Conservation (phyloP, 2,888 invertebrate genomes). For the Pachliopta kotzebuea region DNA sequence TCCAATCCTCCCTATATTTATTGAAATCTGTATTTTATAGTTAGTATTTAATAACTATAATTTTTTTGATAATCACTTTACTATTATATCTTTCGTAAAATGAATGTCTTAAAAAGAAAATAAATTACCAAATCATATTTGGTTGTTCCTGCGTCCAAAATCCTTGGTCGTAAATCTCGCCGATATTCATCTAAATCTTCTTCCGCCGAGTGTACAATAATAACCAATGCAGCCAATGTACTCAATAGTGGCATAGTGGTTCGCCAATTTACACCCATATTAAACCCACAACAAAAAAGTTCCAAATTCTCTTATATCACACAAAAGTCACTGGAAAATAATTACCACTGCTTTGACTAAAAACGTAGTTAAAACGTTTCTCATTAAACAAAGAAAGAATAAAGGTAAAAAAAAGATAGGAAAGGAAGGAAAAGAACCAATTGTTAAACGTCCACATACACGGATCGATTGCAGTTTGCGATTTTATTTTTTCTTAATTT, state of each 20-base stretch:
- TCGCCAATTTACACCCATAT: constrained; percentile 70
- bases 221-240: constrained; percentile 73
- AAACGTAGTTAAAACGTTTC: neutral
- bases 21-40: no score
- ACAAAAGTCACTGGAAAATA: constrained; percentile 27
- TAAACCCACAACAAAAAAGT: constrained; percentile 46
- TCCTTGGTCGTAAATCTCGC: constrained; percentile 54
- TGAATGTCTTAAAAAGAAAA: neutral
- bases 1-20: no score
- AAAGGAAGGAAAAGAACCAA: constrained; percentile 41
- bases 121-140: constrained; percentile 58
- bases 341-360: constrained; percentile 1
- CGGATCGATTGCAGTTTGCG: constrained; percentile 30
- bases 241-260: constrained; percentile 67
- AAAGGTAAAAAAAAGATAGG: constrained; percentile 48
- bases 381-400: constrained; percentile 34
- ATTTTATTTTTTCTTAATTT: constrained; percentile 44
- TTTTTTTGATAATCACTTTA: no score
- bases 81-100: no score
- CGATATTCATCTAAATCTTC: constrained; percentile 59
- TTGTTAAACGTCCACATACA: constrained; percentile 33
- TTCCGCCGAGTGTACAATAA: constrained; percentile 70
- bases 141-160: constrained; percentile 49
- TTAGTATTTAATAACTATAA: no score
- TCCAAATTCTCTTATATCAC: constrained; percentile 27